These are phyloP conservation scores for Zapus hudsonius DNA, from an alignment of 2,113 vertebrate species.

Conservation along the genomic window DNA sequence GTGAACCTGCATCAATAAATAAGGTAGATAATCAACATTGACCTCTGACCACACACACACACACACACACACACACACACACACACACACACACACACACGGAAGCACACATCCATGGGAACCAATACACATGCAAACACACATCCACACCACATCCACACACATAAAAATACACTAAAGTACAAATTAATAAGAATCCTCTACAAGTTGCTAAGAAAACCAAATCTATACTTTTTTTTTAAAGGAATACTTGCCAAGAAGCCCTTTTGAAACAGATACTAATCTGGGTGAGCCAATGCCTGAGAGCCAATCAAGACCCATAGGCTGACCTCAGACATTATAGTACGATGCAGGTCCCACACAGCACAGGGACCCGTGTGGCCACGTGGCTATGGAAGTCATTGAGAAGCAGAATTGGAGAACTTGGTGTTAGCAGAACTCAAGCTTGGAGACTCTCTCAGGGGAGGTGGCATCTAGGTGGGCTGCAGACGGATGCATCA, in stretches of 20 bases:
- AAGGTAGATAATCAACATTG: too few species aligned
- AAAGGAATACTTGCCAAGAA: not conserved
- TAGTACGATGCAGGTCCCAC: not conserved
- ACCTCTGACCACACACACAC: too few species aligned
- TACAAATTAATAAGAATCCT: not conserved
- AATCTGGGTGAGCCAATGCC: not conserved
- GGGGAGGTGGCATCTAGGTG: not conserved
- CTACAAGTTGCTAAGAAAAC: not conserved
- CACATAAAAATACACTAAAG: not conserved
- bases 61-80: too few species aligned
- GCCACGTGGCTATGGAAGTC: not conserved
- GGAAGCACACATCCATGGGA: too few species aligned
- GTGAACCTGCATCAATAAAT: too few species aligned
- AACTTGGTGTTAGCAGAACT: not conserved
- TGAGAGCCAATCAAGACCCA: too few species aligned
- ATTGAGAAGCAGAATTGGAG: not conserved
- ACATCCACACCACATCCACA: not conserved
- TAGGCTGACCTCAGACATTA: not conserved
- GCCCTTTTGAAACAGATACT: not conserved
- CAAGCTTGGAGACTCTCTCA: not conserved
- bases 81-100: too few species aligned
- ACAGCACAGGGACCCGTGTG: too few species aligned
- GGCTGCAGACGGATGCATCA: not conserved
- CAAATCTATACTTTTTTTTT: not conserved
- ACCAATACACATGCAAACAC: too few species aligned